phyloP scores from a whole-genome alignment of 2,113 vertebrate species.

The Solenodon paradoxus region DNA sequence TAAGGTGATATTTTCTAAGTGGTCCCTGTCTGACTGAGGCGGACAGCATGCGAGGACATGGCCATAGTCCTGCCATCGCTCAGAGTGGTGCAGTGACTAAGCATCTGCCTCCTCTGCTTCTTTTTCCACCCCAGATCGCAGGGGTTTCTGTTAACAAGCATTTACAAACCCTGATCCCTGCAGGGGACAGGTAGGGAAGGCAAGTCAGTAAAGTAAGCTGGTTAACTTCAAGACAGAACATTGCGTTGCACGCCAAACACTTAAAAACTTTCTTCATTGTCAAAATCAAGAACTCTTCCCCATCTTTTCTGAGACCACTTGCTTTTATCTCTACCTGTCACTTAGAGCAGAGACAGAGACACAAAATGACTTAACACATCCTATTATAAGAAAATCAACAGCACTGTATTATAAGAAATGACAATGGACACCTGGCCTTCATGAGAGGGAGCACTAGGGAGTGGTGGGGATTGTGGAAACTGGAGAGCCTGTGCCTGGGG shows the following conservation, averaged over 20 bases:
- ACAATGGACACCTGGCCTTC: background rate
- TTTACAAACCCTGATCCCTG: background rate
- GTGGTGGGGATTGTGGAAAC: background rate
- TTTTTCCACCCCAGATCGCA: background rate
- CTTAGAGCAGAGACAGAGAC: background rate
- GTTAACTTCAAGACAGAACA: background rate
- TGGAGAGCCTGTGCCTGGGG: no score
- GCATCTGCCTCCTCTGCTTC: background rate
- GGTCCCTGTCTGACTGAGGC: background rate
- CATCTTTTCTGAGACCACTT: background rate
- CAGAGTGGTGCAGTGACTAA: background rate
- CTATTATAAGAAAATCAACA: background rate
- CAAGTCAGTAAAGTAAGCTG: background rate
- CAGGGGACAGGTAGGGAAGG: background rate
- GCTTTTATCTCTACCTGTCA: background rate
- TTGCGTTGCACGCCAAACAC: background rate
- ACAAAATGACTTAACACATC: background rate
- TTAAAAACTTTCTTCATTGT: background rate
- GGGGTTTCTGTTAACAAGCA: background rate
- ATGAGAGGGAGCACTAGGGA: background rate
- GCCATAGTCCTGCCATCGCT: background rate
- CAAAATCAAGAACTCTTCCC: background rate
- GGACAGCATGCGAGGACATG: background rate
- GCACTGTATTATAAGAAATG: background rate
- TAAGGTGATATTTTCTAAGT: background rate